phyloP scores from a whole-genome alignment of 2,797 vertebrate species.

The Orestias chungarensis region DNA sequence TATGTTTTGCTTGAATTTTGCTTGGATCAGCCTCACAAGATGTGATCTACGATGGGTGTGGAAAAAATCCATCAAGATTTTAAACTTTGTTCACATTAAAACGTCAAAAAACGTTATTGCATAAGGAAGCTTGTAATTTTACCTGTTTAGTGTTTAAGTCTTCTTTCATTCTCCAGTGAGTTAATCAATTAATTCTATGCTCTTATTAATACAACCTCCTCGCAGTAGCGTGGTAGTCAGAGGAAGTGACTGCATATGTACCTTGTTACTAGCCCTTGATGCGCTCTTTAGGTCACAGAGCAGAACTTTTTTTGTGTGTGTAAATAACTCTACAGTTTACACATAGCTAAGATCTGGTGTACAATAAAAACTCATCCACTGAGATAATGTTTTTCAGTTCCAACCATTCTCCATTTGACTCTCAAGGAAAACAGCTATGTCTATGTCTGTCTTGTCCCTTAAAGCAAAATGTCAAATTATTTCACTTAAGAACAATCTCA shows the following conservation, averaged over 20 bases:
- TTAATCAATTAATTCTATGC: constrained; percentile 50
- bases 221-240: constrained; percentile 35
- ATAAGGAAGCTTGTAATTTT: constrained; percentile 31
- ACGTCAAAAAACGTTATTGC: constrained; percentile 29
- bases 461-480: constrained; percentile 34
- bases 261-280: constrained; percentile 68
- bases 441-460: not conserved
- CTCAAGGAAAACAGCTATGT: not conserved
- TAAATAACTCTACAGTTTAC: constrained; percentile 4
- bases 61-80: constrained; percentile 3
- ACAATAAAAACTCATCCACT: constrained; percentile 12
- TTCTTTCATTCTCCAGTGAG: constrained; percentile 29
- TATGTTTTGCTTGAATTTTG: not conserved
- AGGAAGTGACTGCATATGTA: constrained; percentile 77
- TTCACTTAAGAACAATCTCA: constrained; percentile 13
- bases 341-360: constrained; percentile 21
- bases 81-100: constrained; percentile 4
- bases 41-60: constrained; percentile 12
- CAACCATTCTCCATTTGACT: constrained; percentile 9
- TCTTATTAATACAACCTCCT: constrained; percentile 61
- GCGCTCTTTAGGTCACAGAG: constrained; percentile 47
- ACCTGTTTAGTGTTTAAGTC: constrained; percentile 20
- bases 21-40: constrained; percentile 4
- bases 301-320: constrained; percentile 29
- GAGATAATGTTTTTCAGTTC: constrained; percentile 5